Evolutionary conservation across 30 jellyfish, hydroid and myxozoan species (phyloP).

Genomic region (Haliclystus octoradiatus): DNA sequence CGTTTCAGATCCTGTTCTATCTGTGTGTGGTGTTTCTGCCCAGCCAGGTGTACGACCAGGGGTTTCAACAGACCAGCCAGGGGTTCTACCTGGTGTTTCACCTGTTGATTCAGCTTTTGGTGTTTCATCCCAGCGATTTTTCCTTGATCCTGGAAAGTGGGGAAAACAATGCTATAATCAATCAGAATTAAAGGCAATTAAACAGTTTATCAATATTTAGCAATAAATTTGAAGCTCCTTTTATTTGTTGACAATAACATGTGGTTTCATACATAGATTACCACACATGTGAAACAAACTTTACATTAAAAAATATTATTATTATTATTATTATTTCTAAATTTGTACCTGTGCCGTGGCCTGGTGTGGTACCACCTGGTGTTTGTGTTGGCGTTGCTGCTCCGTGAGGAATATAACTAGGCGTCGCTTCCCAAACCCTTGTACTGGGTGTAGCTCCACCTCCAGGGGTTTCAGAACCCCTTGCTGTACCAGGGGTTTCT

Average conservation of each 20-base stretch:
- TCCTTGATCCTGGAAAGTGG: slow-evolving; percentile 50
- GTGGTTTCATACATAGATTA: too few relatives aligned
- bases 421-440: slow-evolving; percentile 96
- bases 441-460: slow-evolving; percentile 96
- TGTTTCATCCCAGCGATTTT: slow-evolving; percentile 97
- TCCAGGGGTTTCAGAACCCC: slow-evolving; percentile 96
- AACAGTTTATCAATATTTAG: too few relatives aligned
- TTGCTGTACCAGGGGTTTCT: slow-evolving; percentile 76
- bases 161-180: too few relatives aligned
- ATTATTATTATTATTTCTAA: too few relatives aligned
- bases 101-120: slow-evolving; percentile 74
- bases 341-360: slow-evolving; percentile 75
- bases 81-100: too few relatives aligned
- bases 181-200: too few relatives aligned
- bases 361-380: slow-evolving; percentile 85
- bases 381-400: slow-evolving; percentile 90
- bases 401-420: slow-evolving; percentile 93
- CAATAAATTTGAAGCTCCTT: too few relatives aligned
- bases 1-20: slow-evolving; percentile 89
- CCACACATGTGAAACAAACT: too few relatives aligned
- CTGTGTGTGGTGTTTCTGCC: slow-evolving; percentile 99
- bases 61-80: too few relatives aligned
- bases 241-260: too few relatives aligned
- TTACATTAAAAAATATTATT: too few relatives aligned
- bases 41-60: slow-evolving; percentile 99